Base-by-base conservation (phyloP, 2,888 invertebrate genomes). In the Dorcus hopei region DNA sequence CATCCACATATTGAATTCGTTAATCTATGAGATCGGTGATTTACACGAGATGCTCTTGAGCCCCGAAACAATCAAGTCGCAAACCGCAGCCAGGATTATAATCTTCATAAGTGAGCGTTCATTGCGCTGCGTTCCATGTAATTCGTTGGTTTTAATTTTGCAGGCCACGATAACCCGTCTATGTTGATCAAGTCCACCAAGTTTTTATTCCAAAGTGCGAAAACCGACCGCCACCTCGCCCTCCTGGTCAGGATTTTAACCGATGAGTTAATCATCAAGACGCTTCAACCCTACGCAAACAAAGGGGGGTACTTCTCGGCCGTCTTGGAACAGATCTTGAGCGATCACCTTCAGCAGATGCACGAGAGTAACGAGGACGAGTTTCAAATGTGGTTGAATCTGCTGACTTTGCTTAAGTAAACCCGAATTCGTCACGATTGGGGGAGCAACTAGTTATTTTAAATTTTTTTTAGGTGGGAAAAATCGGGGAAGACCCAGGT, bases 131-230 rank as follows among this genome's bases (percentile, higher is more conserved):
- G 11, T 48, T 23, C 16, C 11, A 9, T 7, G 26, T 23, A 41
- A 16, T 11, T 23, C 4, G 9, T 16, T 39, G 41, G 19, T 42
- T 41, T 11, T 19, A 8, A 7, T 67, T n/a, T 80, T 60, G 65
- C 80, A 80, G 87, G 87, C 62, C 83, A 83, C 67, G 82, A 82
- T 54, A 82, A 85, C 64, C 83, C 86, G 0, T 83, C 86, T 0
- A 82, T 85, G 61, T 80, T 88, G 53, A 81, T 88, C 1, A 82
- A 82, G 66, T 84, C 86, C 0, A 81, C 85, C 5, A 83, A 85
- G 54, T 85, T 80, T 68, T 73, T 88, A 9, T 78, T 89, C 2
- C 82, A 85, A 70, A 83, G 85, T 67, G 83, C 86, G 0, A 79
- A 82, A 50, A 81, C 80, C 16, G 81, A 83, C 50, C 80, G 82